Base-by-base conservation (phyloP, 1,140 invertebrate species). In the Diachasma alloeum region DNA sequence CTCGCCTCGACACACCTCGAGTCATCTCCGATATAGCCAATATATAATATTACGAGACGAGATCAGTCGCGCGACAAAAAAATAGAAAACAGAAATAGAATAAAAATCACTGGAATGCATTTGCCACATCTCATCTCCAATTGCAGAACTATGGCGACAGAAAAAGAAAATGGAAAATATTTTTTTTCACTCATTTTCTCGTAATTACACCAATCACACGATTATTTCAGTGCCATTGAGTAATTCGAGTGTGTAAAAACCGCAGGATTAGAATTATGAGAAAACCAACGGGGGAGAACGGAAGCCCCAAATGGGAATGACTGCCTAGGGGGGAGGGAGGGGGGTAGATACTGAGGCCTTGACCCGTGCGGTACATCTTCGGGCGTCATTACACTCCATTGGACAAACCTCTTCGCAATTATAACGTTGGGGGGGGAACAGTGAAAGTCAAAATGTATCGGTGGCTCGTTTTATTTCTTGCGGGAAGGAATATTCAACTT, bases 321-420 rank as follows among this genome's bases (percentile, higher is more conserved):
- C n/a, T 68, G 26, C 0, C 9, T 36, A 36, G 2, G 11, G 10
- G 36, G n/a, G n/a, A 4, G 31, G 4, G 26, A 17, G 36, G 8
- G 22, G 9, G 22, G 31, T 68, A 17, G 66, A 36, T 68, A 68
- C 66, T 15, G 6, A 37, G 36, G 66, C 36, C 31, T 68, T 63
- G 59, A 63, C 59, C 59, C 66, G 15, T 68, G 36, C 36, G n/a
- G 39, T 37, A 37, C 26, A 68, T 68, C 66, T 68, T 68, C 36
- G 36, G 9, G 31, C 31, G 11, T 68, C 66, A 68, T 68, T 39
- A 39, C 31, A 39, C 66, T 68, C 36, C 66, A 53, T 68, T 68
- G 36, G 31, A 68, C 26, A 68, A 68, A 68, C 26, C 26, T 37
- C 26, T 37, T 68, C 13, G 66, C 66, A 68, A 68, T 68, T 68